Percentiles rank a stretch among this genome's conserved stretches.
These are phyloP conservation scores for Anastrepha obliqua DNA, from an alignment of 1,140 invertebrate species.

Conservation along the genomic window DNA sequence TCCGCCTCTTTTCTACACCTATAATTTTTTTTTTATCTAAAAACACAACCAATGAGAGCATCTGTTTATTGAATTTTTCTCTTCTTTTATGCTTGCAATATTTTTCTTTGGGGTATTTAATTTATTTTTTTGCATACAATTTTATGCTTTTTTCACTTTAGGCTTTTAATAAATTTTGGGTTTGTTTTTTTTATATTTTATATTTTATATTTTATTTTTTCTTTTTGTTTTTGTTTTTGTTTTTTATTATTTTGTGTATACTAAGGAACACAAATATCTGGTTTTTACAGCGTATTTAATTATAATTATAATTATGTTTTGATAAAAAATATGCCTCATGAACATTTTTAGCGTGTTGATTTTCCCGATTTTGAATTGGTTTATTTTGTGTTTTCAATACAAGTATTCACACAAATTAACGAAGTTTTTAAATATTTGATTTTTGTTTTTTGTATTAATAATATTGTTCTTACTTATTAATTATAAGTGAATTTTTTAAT, in stretches of 20 bases:
- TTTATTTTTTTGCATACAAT: background rate
- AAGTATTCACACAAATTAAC: background rate
- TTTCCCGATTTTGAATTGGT: slow-evolving; percentile 28
- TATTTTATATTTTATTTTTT: no score
- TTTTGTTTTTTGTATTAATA: background rate
- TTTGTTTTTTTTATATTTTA: no score
- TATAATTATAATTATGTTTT: slow-evolving; percentile 64
- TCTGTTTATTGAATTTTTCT: slow-evolving; percentile 67
- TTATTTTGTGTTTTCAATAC: slow-evolving; percentile 2
- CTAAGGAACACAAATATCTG: slow-evolving; percentile 75
- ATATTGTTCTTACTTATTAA: background rate
- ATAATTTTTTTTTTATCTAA: slow-evolving; percentile 62
- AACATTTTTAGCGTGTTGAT: slow-evolving; percentile 61
- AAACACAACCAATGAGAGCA: slow-evolving; percentile 75
- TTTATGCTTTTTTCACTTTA: background rate
- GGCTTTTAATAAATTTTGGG: background rate
- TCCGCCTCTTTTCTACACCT: slow-evolving; percentile 44
- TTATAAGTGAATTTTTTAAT: background rate
- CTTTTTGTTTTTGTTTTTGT: background rate
- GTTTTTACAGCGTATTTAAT: slow-evolving; percentile 75
- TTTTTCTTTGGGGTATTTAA: background rate
- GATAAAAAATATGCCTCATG: slow-evolving; percentile 67
- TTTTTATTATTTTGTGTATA: slow-evolving; percentile 69
- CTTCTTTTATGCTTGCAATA: slow-evolving; percentile 58
- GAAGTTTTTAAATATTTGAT: background rate